Conservation (phyloP, 1,140 invertebrate genomes). For the Drosophila eugracilis region DNA sequence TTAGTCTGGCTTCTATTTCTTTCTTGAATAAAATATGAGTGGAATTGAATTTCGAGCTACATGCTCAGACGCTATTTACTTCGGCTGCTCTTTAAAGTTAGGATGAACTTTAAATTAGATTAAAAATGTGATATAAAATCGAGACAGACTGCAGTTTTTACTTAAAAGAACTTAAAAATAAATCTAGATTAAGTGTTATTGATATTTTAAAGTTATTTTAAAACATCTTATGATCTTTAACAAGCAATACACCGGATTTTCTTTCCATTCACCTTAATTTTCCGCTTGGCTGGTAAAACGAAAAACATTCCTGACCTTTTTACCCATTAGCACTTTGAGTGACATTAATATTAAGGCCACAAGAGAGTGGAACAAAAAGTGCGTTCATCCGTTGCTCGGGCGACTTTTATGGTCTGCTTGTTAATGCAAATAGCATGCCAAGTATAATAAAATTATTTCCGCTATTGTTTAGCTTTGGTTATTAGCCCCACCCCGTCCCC, state of each 20-base stretch:
- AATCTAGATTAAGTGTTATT: neutral
- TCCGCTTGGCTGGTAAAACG: neutral
- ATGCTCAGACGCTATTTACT: neutral
- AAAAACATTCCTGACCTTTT: constrained; percentile 13
- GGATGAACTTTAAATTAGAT: neutral
- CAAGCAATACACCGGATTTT: neutral
- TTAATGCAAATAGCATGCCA: constrained; percentile 65
- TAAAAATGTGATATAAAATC: neutral
- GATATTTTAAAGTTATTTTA: neutral
- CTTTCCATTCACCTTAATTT: neutral
- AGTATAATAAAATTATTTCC: constrained; percentile 77
- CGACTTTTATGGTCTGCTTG: constrained; percentile 70
- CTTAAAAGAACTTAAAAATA: neutral
- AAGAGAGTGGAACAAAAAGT: constrained; percentile 28
- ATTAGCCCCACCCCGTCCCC: constrained; percentile 27
- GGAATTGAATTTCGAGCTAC: constrained; percentile 45
- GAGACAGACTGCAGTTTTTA: neutral
- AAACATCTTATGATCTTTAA: neutral
- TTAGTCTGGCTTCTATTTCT: constrained; percentile 15
- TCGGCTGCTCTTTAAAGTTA: neutral
- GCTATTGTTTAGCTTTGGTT: constrained; percentile 61
- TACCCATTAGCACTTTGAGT: constrained; percentile 56
- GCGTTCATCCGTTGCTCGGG: constrained; percentile 45
- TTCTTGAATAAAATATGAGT: constrained; percentile 68
- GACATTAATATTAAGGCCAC: constrained; percentile 52